A percentile compares a stretch with the other conserved stretches of the same genome.
phyloP scores from a whole-genome alignment of 2,797 vertebrate genomes.

The Malurus splendens region DNA sequence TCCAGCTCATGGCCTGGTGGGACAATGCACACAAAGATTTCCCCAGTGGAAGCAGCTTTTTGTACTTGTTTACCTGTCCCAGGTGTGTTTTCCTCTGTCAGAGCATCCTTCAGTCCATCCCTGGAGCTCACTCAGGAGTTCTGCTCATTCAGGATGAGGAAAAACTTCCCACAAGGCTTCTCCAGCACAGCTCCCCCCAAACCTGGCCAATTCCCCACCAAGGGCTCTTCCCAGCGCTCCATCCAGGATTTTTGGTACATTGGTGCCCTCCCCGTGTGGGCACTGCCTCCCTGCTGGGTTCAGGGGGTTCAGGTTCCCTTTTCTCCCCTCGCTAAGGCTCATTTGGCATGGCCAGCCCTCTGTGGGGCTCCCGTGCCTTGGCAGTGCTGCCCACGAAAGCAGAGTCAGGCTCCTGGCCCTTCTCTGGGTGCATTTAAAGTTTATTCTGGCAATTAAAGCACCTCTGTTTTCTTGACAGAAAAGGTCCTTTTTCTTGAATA shows the following conservation, averaged over 20 bases:
- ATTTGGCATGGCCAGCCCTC: not conserved
- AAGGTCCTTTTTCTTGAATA: not conserved
- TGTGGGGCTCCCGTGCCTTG: not conserved
- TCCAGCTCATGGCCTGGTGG: not conserved
- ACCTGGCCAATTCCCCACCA: not conserved
- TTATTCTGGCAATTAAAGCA: slow-evolving; percentile 30
- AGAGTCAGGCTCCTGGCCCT: not conserved
- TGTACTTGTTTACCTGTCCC: not conserved
- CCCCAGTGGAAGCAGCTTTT: not conserved
- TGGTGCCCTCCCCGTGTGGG: not conserved
- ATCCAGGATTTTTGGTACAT: not conserved
- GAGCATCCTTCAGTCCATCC: not conserved
- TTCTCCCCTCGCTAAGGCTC: not conserved
- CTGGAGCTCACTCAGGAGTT: not conserved
- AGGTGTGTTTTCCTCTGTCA: not conserved
- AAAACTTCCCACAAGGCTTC: not conserved
- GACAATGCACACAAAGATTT: not conserved
- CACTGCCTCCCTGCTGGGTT: not conserved
- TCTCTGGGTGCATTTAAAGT: not conserved
- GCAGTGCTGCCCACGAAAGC: not conserved
- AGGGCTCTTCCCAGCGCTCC: not conserved
- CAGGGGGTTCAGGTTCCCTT: not conserved
- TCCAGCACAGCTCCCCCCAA: not conserved
- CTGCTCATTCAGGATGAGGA: not conserved
- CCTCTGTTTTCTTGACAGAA: not conserved